Conservation (phyloP, 2,888 invertebrate genomes). For the Acrobasis repandana region DNA sequence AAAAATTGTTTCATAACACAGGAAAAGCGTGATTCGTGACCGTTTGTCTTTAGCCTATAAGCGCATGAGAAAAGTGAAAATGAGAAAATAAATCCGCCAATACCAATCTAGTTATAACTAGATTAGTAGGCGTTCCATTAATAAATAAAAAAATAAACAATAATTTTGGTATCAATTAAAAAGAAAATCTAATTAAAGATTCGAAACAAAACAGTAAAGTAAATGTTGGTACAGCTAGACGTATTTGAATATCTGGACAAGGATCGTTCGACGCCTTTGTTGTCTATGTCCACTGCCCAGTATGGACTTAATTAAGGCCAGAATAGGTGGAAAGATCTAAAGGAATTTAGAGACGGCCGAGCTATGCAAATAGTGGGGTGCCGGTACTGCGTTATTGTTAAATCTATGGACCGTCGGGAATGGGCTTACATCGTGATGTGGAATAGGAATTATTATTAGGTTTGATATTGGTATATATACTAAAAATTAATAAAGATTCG, state of each 20-base stretch:
- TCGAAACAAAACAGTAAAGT: slow-evolving; percentile 19
- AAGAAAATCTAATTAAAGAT: slow-evolving; percentile 21
- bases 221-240: slow-evolving; percentile 68
- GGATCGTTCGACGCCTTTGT: slow-evolving; percentile 76
- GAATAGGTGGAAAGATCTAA: slow-evolving; percentile 74
- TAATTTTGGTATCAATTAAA: slow-evolving; percentile 5
- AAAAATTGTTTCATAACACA: no score
- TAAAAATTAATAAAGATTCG: not conserved
- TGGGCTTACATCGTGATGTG: slow-evolving; percentile 27
- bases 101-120: no score
- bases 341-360: slow-evolving; percentile 68
- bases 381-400: slow-evolving; percentile 33
- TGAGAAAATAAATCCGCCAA: no score
- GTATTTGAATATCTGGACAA: slow-evolving; percentile 81
- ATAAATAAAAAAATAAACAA: not conserved
- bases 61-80: no score
- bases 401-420: slow-evolving; percentile 30
- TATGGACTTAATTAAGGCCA: slow-evolving; percentile 81
- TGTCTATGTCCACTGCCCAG: slow-evolving; percentile 71
- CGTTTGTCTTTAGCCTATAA: no score
- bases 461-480: slow-evolving; percentile 4
- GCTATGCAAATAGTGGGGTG: slow-evolving; percentile 48
- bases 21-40: no score
- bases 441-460: slow-evolving; percentile 6
- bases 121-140: not conserved